Conservation (phyloP, 2,888 invertebrate species). For the Hesperia comma region DNA sequence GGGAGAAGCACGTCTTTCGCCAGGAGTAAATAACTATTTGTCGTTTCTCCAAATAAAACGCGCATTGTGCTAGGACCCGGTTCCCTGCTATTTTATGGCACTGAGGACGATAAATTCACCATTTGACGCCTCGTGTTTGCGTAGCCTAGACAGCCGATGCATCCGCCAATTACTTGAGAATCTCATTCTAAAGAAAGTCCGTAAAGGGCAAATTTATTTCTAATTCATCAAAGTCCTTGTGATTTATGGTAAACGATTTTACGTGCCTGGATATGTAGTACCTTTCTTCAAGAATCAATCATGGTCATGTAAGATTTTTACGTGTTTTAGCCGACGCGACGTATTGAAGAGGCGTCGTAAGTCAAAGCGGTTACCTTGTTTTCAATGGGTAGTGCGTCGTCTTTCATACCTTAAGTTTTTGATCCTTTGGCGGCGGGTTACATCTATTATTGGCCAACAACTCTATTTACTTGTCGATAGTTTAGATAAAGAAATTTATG, state of each 20-base stretch:
- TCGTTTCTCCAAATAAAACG: slow-evolving; percentile 39
- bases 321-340: too few relatives aligned
- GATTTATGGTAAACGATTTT: not conserved
- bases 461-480: too few relatives aligned
- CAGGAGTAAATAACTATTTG: slow-evolving; percentile 29
- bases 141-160: not conserved
- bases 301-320: too few relatives aligned
- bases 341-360: too few relatives aligned
- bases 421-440: too few relatives aligned
- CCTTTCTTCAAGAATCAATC: too few relatives aligned
- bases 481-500: too few relatives aligned
- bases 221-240: not conserved
- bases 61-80: slow-evolving; percentile 34
- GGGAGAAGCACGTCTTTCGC: slow-evolving; percentile 26
- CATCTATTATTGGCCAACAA: too few relatives aligned
- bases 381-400: too few relatives aligned
- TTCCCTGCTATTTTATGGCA: slow-evolving; percentile 35
- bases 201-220: not conserved
- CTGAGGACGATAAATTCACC: slow-evolving; percentile 29
- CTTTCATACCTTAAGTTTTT: too few relatives aligned
- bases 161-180: slow-evolving; percentile 3
- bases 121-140: slow-evolving; percentile 22
- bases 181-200: not conserved
- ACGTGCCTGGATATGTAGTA: too few relatives aligned
- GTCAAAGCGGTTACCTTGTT: too few relatives aligned